Conservation (phyloP, 2,113 vertebrate genomes). For the Callipepla californica region DNA sequence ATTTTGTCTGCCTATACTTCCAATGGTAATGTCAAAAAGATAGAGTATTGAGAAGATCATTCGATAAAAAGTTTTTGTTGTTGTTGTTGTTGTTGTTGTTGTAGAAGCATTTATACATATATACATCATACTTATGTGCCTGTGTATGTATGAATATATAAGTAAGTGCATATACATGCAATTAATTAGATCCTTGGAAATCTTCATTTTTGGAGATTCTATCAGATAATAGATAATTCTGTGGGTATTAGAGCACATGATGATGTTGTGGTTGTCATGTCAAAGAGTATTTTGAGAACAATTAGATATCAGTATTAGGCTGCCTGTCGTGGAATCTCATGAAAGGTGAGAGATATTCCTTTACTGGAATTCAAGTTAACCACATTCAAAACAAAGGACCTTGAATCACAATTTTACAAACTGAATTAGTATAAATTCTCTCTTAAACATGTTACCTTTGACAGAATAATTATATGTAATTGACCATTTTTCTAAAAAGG, state of each 20-base stretch:
- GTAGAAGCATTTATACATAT: neutral
- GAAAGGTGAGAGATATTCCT: neutral
- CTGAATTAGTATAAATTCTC: neutral
- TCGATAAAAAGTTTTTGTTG: neutral
- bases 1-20: neutral
- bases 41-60: neutral
- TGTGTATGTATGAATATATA: neutral
- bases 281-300: neutral
- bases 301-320: neutral
- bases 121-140: neutral
- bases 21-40: neutral
- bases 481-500: neutral
- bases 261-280: neutral
- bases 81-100: neutral
- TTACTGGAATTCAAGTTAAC: neutral
- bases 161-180: neutral
- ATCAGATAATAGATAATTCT: neutral
- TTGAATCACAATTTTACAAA: neutral
- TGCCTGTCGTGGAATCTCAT: neutral
- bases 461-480: neutral
- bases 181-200: neutral
- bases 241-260: neutral
- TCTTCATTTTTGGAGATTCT: neutral
- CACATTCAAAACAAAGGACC: neutral
- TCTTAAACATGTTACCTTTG: neutral